Base-by-base conservation (phyloP, 1,140 invertebrate genomes). In the Drosophila seguyi region DNA sequence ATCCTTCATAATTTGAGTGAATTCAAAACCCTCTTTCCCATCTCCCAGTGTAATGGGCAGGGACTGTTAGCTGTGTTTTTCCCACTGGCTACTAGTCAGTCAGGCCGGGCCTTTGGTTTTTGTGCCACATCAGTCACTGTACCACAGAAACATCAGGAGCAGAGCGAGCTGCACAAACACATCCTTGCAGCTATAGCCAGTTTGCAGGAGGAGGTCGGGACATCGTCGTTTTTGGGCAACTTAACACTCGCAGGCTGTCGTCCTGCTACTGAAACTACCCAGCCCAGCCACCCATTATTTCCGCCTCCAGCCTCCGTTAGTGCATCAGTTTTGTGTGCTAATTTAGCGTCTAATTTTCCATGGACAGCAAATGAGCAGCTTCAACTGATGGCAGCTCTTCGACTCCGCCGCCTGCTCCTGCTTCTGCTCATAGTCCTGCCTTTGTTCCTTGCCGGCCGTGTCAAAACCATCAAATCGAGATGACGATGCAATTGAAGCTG, bases 291-390 rank as follows among this genome's bases (percentile, higher is more conserved):
- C 39, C 58, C 63, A 44, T 13, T 22, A 18, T 36, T 34, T 56
- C 16, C 25, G 41, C 22, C 39, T 36, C 14, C 20, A 10, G 13
- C 44, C 16, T 14, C 59, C 59, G 56, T 57, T 52, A 67, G 45
- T 80, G 66, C 62, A 78, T 84, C 81, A 84, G 65, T 72, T 84
- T 84, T 79, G 84, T 83, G 71, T 87, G 83, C 83, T 87, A 87
- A 87, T 87, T 87, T 87, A 82, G 72, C 83, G 79, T 87, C 83
- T 87, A 87, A 87, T 87, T 82, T 87, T 79, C 59, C 57, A 77
- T 68, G 80, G 79, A 73, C 84, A 71, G 75, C 84, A 88, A 86
- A 86, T 86, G 84, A 83, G 83, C 79, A 76, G 73, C 74, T 61
- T 58, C 45, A 67, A 41, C 41, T 34, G 71, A 44, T 55, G 44